Percentiles rank a stretch among this genome's conserved stretches.
phyloP scores from a whole-genome alignment of 2,797 vertebrate genomes.

The Uromys caudimaculatus region DNA sequence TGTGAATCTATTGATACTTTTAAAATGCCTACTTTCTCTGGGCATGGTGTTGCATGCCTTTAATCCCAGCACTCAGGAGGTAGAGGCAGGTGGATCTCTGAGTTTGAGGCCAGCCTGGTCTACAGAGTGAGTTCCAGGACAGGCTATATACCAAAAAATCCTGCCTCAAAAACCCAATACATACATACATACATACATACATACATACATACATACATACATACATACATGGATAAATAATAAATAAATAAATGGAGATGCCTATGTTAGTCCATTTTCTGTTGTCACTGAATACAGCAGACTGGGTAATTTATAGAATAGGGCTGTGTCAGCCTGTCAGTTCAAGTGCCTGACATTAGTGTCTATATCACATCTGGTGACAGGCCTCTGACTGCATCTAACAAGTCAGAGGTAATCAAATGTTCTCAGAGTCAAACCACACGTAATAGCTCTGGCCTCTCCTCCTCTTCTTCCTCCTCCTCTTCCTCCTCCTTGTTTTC shows the following conservation, averaged over 20 bases:
- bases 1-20: not conserved
- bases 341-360: not conserved
- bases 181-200: not conserved
- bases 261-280: not conserved
- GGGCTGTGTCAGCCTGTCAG: not conserved
- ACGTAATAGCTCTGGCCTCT: not conserved
- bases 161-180: not conserved
- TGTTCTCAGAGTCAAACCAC: not conserved
- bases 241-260: not conserved
- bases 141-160: not conserved
- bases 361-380: not conserved
- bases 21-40: not conserved
- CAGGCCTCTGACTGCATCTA: not conserved
- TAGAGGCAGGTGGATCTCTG: not conserved
- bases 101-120: not conserved
- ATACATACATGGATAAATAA: not conserved
- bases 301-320: not conserved
- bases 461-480: no score
- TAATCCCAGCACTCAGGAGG: not conserved
- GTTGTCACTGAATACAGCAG: not conserved
- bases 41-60: not conserved
- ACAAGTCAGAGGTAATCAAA: not conserved
- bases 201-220: not conserved
- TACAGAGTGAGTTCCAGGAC: not conserved
- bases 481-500: no score